Percentiles rank a stretch among this genome's conserved stretches.
These are phyloP conservation scores for Sterrhoptilus dennistouni DNA, from an alignment of 2,113 vertebrate species.

Conservation along the genomic window DNA sequence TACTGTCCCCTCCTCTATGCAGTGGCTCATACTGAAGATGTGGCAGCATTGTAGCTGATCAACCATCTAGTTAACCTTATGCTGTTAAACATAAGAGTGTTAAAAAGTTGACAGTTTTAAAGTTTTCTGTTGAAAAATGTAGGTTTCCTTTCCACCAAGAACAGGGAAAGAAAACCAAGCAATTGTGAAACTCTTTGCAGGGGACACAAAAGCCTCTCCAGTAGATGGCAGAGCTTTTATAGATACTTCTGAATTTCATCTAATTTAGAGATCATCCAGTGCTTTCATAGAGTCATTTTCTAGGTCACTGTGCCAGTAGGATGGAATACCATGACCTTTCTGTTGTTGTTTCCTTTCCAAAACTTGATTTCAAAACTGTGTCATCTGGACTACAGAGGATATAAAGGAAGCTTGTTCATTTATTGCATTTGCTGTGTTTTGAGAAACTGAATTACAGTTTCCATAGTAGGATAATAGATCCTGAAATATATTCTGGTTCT, in stretches of 20 bases:
- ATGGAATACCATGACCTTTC: background rate
- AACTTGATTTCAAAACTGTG: background rate
- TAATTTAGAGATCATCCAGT: background rate
- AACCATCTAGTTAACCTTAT: background rate
- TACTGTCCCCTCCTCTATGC: rapidly evolving
- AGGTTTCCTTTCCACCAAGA: background rate
- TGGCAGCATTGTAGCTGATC: background rate
- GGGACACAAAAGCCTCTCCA: background rate
- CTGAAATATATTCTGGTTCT: background rate
- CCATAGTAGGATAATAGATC: background rate
- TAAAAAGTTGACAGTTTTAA: background rate
- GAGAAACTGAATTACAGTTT: background rate
- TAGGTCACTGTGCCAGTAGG: background rate
- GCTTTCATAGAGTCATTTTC: background rate
- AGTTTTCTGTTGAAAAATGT: background rate
- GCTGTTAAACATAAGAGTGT: background rate
- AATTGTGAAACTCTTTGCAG: background rate
- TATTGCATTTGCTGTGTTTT: background rate
- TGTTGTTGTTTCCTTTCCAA: background rate
- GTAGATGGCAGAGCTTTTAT: background rate
- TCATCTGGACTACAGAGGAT: background rate
- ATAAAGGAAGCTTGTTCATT: background rate
- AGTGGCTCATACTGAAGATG: background rate
- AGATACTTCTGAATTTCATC: background rate
- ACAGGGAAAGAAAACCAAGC: background rate